A percentile compares a stretch with the other conserved stretches of the same genome.
phyloP scores from a whole-genome alignment of 2,888 invertebrate species.

The Polyommatus iphigenia region DNA sequence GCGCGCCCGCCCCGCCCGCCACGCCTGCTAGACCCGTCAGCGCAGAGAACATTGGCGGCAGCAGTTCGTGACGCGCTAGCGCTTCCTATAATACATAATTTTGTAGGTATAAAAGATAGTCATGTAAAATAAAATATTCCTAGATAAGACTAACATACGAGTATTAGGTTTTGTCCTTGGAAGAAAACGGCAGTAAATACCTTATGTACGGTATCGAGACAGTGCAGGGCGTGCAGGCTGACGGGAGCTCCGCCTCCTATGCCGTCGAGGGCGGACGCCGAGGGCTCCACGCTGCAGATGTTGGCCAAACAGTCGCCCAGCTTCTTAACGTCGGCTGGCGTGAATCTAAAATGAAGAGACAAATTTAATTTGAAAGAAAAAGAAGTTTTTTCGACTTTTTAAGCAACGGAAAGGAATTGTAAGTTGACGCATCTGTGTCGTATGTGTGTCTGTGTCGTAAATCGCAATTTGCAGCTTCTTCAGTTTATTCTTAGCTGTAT shows the following conservation, averaged over 20 bases:
- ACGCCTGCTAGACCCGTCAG: conserved; percentile 57
- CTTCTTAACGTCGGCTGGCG: conserved; percentile 87
- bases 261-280: conserved; percentile 55
- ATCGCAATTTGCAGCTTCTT: too few relatives aligned
- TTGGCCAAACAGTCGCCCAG: conserved; percentile 81
- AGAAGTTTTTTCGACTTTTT: background rate
- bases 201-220: conserved; percentile 93
- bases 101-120: background rate
- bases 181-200: conserved; percentile 55
- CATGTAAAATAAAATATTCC: too few relatives aligned
- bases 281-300: conserved; percentile 59
- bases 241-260: conserved; percentile 81
- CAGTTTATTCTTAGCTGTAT: too few relatives aligned
- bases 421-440: too few relatives aligned
- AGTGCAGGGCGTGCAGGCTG: conserved; percentile 90
- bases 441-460: too few relatives aligned
- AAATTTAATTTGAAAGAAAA: background rate
- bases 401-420: too few relatives aligned
- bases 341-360: conserved; percentile 70
- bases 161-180: too few relatives aligned
- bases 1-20: conserved; percentile 48
- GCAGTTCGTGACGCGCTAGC: conserved; percentile 60
- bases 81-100: conserved; percentile 57
- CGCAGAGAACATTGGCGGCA: conserved; percentile 62
- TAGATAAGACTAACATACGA: too few relatives aligned